Evolutionary conservation across 2,888 invertebrate genomes (phyloP).

Genomic region (Hartigia nigra): DNA sequence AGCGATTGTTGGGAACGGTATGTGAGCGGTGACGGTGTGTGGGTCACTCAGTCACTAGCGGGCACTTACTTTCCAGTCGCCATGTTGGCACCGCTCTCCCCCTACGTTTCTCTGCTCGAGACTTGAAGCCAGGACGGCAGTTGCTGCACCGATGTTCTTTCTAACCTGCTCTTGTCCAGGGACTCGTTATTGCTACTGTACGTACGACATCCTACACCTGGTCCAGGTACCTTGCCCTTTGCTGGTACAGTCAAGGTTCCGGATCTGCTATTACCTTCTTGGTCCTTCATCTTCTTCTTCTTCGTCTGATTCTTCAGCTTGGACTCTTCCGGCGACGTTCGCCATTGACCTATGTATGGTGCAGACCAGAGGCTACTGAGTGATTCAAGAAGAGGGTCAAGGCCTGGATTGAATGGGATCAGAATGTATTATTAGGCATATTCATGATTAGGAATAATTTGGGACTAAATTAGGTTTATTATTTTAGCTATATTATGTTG

Average conservation of each 20-base stretch:
- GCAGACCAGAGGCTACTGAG: not conserved
- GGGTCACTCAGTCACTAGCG: slow-evolving; percentile 50
- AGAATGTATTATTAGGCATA: not conserved
- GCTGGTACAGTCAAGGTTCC: not conserved
- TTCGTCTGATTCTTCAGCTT: not conserved
- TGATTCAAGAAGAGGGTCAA: not conserved
- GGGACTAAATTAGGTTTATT: not conserved
- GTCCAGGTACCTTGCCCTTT: not conserved
- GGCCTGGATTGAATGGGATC: too few relatives aligned
- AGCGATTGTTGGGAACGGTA: slow-evolving; percentile 49
- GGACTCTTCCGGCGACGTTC: not conserved
- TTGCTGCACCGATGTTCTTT: not conserved
- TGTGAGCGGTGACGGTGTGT: slow-evolving; percentile 47
- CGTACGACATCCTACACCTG: not conserved
- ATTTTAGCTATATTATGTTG: not conserved
- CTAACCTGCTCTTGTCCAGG: not conserved
- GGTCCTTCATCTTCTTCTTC: not conserved
- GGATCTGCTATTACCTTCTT: not conserved
- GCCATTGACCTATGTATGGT: not conserved
- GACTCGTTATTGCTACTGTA: not conserved
- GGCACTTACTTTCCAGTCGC: slow-evolving; percentile 56
- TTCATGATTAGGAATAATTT: not conserved
- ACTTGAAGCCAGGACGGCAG: not conserved
- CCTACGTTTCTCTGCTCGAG: slow-evolving; percentile 11
- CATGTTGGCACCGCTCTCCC: slow-evolving; percentile 44